A percentile compares a stretch with the other conserved stretches of the same genome.
Evolutionary conservation across 2,113 vertebrate genomes (phyloP).

Genomic region (Limnothrissa miodon): DNA sequence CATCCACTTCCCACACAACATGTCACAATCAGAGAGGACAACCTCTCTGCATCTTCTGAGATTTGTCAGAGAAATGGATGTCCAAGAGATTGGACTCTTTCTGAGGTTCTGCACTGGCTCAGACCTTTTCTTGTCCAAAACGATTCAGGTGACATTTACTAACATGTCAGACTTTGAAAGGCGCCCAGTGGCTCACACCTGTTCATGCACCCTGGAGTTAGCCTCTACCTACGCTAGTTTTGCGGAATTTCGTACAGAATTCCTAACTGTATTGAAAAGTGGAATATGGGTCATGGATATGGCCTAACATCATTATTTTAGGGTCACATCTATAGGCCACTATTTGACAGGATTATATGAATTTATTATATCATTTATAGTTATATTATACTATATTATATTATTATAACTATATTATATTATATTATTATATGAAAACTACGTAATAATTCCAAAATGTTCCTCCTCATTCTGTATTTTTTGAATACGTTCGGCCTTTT

Average conservation of each 20-base stretch:
- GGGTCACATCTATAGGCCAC: too few relatives aligned
- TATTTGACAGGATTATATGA: too few relatives aligned
- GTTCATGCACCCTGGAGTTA: constrained; percentile 26
- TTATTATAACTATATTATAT: too few relatives aligned
- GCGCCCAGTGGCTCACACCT: constrained; percentile 33
- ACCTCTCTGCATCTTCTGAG: constrained; percentile 29
- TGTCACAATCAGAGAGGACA: constrained; percentile 22
- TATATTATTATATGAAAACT: too few relatives aligned
- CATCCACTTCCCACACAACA: constrained; percentile 6
- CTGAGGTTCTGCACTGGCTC: too few relatives aligned
- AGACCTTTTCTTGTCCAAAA: constrained; percentile 29
- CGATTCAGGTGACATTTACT: constrained; percentile 23
- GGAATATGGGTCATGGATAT: constrained; percentile 37
- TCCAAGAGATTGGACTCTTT: constrained; percentile 15
- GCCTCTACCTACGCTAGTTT: constrained; percentile 25
- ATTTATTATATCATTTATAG: too few relatives aligned
- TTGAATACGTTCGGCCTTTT: too few relatives aligned
- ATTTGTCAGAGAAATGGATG: constrained; percentile 32
- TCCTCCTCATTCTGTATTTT: too few relatives aligned
- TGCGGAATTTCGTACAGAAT: constrained; percentile 34
- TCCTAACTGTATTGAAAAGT: constrained; percentile 30
- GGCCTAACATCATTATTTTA: constrained; percentile 3
- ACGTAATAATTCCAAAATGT: too few relatives aligned
- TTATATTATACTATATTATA: too few relatives aligned
- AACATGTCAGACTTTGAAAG: constrained; percentile 27